Evolutionary conservation across 2,113 vertebrate genomes (phyloP), one percentile per base, ranked within the genome.

Genomic region (Zosterops japonicus): DNA sequence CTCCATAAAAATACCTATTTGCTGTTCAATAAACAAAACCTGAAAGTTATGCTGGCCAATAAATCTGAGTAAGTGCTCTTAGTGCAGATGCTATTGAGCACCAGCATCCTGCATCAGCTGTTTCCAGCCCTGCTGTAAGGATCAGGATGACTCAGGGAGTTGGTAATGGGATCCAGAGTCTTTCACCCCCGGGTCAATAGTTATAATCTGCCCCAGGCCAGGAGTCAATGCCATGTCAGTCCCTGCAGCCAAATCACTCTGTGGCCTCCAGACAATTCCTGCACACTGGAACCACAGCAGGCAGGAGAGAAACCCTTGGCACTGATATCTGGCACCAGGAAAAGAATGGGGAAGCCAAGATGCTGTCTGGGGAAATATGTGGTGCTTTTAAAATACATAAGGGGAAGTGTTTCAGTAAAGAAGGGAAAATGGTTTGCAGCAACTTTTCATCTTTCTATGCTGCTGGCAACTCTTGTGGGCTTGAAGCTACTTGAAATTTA

Each of bases 171-270:
- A 95, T 70, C 75, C 42, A 60, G 91, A 89, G 83, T 64, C 79
- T 70, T 92, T 93, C 87, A 85, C 91, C 93, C 90, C 50, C 6
- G 36, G 92, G 88, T 94, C 85, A 96, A 55, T 47, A 22, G 85
- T 89, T 85, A 81, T 84, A 92, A 93, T 93, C 36, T 52, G 49
- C 85, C 83, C 52, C 92, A 94, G 92, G 49, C 70, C 70, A 42
- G 60, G 61, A 95, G 84, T 83, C 91, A 96, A n/a, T 53, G 87
- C 60, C 75, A 16, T 52, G 67, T 41, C 95, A 90, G 95, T 78
- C 88, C 79, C 91, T 79, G 71, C 35, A 91, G 94, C 77, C 74
- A 77, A 84, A 82, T 53, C 83, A 60, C 12, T 33, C 92, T 41
- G 46, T 50, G 41, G 77, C 60, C 87, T 93, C 89, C 87, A 95